Conservation (phyloP, 53 echinoderm and acorn worm species). For the Crossaster papposus region DNA sequence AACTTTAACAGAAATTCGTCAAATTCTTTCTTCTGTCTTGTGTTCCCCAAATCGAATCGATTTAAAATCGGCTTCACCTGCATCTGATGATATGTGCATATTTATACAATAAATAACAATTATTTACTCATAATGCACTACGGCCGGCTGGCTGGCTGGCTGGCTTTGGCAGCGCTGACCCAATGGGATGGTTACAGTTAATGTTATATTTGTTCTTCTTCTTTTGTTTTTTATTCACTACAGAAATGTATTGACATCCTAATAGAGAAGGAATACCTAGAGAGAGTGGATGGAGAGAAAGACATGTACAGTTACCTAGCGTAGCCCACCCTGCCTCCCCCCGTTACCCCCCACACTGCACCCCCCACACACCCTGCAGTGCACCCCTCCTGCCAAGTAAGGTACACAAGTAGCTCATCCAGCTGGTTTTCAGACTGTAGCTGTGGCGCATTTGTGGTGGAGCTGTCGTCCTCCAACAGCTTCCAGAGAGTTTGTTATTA, state of each 20-base stretch:
- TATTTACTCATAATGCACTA: too few relatives aligned
- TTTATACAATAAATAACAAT: too few relatives aligned
- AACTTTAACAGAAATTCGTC: too few relatives aligned
- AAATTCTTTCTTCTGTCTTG: too few relatives aligned
- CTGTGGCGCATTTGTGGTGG: not conserved
- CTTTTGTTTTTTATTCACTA: not conserved
- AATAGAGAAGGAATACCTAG: slow-evolving; percentile 99
- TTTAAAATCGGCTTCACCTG: too few relatives aligned
- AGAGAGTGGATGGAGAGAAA: slow-evolving; percentile 94
- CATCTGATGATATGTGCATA: too few relatives aligned
- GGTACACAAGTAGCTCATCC: not conserved
- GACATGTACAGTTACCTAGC: slow-evolving; percentile 98
- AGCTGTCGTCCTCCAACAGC: too few relatives aligned
- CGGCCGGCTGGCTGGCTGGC: too few relatives aligned
- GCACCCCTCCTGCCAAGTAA: not conserved
- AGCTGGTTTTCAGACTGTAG: not conserved
- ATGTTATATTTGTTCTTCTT: not conserved
- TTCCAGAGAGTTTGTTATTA: too few relatives aligned
- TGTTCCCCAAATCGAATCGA: too few relatives aligned
- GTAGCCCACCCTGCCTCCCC: slow-evolving; percentile 19
- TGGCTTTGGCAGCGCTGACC: too few relatives aligned
- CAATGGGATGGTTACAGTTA: not conserved
- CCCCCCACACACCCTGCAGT: not conserved
- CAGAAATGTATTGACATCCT: slow-evolving; percentile 99
- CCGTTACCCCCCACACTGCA: not conserved